Conservation (phyloP, 2,113 vertebrate species). For the Crotalus viridis region DNA sequence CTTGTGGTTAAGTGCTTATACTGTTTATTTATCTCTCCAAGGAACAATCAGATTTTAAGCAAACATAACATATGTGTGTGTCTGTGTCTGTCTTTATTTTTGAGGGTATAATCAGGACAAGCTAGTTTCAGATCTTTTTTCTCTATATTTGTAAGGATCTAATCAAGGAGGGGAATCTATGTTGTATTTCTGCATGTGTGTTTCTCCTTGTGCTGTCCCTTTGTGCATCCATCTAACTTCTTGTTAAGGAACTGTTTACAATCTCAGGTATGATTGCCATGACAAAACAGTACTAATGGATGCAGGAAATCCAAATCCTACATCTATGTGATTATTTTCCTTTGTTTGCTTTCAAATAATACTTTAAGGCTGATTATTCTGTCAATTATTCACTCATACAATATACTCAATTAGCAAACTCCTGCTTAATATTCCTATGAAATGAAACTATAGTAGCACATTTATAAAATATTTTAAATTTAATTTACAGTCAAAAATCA, state of each 20-base stretch:
- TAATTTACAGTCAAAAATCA: background rate
- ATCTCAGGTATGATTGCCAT: background rate
- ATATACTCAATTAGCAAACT: constrained; percentile 8
- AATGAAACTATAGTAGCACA: constrained; percentile 33
- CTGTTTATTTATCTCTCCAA: background rate
- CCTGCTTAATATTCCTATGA: constrained; percentile 7
- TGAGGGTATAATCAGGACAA: background rate
- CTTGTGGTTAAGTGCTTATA: background rate
- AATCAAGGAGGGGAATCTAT: background rate
- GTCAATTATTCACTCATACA: constrained; percentile 3
- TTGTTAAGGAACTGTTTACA: background rate
- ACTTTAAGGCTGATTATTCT: background rate
- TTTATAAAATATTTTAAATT: background rate
- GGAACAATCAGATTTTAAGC: background rate
- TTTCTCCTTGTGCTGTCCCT: background rate
- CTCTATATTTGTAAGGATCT: background rate
- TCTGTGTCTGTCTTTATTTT: background rate
- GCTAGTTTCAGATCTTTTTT: background rate
- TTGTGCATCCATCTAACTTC: background rate
- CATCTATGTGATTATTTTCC: background rate
- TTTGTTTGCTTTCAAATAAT: constrained; percentile 15
- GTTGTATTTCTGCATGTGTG: background rate
- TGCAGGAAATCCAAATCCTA: background rate
- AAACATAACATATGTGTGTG: background rate
- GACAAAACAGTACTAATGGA: background rate